phyloP scores from a whole-genome alignment of 2,113 vertebrate species.

The Hemichromis elongatus region DNA sequence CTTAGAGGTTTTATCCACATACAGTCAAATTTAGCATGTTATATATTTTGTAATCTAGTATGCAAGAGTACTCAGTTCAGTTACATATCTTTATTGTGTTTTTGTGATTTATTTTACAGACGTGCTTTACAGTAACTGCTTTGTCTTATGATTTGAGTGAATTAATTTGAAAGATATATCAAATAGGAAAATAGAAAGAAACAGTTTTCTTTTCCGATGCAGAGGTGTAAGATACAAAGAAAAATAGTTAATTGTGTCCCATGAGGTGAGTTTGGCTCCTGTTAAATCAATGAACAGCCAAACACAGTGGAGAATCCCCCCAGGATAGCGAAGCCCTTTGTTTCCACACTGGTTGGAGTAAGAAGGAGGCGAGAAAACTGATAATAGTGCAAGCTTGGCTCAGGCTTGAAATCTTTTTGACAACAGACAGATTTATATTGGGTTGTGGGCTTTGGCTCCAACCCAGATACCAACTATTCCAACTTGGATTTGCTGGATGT shows the following conservation, averaged over 20 bases:
- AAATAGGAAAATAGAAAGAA: background rate
- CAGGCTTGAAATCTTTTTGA: background rate
- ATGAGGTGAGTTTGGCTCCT: constrained; percentile 20
- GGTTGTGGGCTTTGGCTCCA: background rate
- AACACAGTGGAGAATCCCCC: background rate
- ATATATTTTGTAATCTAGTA: background rate
- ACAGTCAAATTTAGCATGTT: background rate
- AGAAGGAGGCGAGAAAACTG: background rate
- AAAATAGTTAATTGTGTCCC: constrained; percentile 49
- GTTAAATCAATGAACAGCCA: constrained; percentile 22
- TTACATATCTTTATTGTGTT: background rate
- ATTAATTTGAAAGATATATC: background rate
- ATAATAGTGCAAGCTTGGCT: background rate
- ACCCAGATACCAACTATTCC: background rate
- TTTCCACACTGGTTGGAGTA: background rate
- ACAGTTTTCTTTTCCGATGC: constrained; percentile 8
- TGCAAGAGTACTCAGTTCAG: background rate
- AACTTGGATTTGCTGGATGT: background rate
- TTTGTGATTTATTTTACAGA: background rate
- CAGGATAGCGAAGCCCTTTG: constrained; percentile 7
- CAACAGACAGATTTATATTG: background rate
- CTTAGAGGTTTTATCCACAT: background rate
- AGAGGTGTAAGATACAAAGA: constrained; percentile 12
- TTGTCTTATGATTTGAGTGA: background rate
- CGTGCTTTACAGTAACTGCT: background rate